A percentile compares a stretch with the other conserved stretches of the same genome.
These are phyloP conservation scores for Decapterus maruadsi DNA, from an alignment of 2,797 vertebrate species.

Conservation along the genomic window DNA sequence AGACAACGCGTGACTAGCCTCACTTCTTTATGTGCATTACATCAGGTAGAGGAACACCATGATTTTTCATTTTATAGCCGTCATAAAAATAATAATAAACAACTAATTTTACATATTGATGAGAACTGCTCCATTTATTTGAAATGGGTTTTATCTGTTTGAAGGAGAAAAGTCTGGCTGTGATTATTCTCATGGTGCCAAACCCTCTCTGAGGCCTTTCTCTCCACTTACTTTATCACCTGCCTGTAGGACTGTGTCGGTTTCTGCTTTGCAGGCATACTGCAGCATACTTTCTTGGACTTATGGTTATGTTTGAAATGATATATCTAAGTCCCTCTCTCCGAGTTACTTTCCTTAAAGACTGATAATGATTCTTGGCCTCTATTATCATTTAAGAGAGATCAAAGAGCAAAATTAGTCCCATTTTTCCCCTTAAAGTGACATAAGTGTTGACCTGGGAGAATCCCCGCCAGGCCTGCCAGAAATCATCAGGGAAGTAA, in stretches of 20 bases:
- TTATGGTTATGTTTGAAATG: conserved; percentile 23
- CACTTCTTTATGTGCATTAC: neutral
- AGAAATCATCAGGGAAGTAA: conserved; percentile 86
- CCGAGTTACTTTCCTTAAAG: conserved; percentile 64
- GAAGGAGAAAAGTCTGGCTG: neutral
- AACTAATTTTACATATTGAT: neutral
- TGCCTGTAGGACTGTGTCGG: neutral
- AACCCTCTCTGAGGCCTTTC: neutral
- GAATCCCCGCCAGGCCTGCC: conserved; percentile 70
- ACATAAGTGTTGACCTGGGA: conserved; percentile 80
- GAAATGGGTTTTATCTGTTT: neutral
- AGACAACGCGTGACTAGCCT: neutral
- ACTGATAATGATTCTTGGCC: conserved; percentile 74
- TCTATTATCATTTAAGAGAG: conserved; percentile 82
- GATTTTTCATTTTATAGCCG: neutral
- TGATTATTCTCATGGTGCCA: conserved; percentile 2
- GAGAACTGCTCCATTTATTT: neutral
- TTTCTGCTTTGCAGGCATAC: conserved; percentile 20
- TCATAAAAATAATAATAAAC: neutral
- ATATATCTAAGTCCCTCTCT: conserved; percentile 48
- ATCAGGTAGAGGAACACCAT: neutral
- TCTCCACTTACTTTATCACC: neutral
- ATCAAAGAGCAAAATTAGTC: conserved; percentile 78
- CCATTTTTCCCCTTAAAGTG: conserved; percentile 76
- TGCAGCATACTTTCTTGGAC: conserved; percentile 21